Evolutionary conservation across 2,797 vertebrate species (phyloP).

Genomic region (Vultur gryphus): DNA sequence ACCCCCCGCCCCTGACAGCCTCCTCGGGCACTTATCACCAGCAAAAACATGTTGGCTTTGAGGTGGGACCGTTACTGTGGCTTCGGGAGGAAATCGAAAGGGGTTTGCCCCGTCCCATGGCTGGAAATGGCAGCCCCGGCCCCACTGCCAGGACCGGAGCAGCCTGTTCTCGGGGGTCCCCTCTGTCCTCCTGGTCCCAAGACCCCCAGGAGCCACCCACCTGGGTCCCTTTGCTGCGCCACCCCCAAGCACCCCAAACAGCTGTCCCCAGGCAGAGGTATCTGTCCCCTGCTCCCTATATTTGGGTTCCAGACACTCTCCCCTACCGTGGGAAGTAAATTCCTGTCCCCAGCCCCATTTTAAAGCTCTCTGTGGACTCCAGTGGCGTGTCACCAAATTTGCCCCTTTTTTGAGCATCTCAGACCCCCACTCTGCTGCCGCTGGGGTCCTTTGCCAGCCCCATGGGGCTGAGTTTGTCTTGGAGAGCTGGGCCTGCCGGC

Average conservation of each 20-base stretch:
- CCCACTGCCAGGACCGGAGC: neutral
- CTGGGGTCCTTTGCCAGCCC: neutral
- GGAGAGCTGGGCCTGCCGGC: neutral
- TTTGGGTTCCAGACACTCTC: neutral
- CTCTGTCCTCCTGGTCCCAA: neutral
- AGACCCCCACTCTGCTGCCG: rapidly evolving
- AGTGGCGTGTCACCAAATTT: neutral
- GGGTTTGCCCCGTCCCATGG: neutral
- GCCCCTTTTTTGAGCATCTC: neutral
- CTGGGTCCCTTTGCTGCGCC: neutral
- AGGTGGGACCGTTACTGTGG: conserved; percentile 45
- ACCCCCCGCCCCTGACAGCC: neutral
- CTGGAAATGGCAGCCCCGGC: neutral
- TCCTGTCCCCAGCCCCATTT: neutral
- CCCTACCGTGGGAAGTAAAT: neutral
- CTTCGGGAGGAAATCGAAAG: conserved; percentile 1
- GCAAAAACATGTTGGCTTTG: neutral
- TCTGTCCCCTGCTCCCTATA: neutral
- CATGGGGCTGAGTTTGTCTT: neutral
- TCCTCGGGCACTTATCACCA: conserved; percentile 21
- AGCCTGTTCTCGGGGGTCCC: neutral
- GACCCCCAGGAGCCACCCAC: neutral
- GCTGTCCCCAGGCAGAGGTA: neutral
- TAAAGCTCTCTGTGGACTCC: neutral
- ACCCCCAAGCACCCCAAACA: neutral